A percentile compares a stretch with the other conserved stretches of the same genome.
These are phyloP conservation scores for Equus quagga DNA, from an alignment of 2,113 vertebrate species.

Conservation along the genomic window DNA sequence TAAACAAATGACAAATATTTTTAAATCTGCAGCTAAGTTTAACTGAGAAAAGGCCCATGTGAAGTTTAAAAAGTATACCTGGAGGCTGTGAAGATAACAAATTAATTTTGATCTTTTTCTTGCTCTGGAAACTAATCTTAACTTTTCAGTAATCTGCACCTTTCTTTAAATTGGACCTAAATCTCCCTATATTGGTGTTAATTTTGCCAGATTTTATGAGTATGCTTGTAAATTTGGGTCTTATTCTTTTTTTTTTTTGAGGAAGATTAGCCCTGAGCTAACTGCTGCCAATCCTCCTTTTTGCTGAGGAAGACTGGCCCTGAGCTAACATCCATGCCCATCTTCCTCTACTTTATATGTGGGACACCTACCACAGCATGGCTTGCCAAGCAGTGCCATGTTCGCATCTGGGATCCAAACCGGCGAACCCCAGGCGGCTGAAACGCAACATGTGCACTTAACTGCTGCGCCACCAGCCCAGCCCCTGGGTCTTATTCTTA, in stretches of 20 bases:
- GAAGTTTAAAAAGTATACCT: conserved; percentile 87
- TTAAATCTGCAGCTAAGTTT: conserved; percentile 88
- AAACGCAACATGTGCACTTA: too few species aligned
- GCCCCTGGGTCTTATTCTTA: not conserved
- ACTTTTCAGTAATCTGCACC: conserved; percentile 72
- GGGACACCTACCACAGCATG: too few species aligned
- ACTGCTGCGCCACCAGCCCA: too few species aligned
- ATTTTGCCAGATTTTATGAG: not conserved
- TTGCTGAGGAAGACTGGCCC: too few species aligned
- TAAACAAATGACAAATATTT: conserved; percentile 89
- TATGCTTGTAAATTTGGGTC: not conserved
- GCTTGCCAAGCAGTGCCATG: too few species aligned
- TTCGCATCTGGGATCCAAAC: too few species aligned
- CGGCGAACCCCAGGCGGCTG: too few species aligned
- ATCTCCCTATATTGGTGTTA: not conserved
- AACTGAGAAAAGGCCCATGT: conserved; percentile 87
- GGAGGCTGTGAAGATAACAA: conserved; percentile 85
- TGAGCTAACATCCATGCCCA: too few species aligned
- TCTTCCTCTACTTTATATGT: too few species aligned
- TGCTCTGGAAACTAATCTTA: conserved; percentile 76
- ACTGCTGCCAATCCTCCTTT: too few species aligned
- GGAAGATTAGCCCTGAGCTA: too few species aligned
- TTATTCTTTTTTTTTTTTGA: not conserved
- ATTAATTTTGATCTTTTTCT: conserved; percentile 80
- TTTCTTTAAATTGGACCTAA: conserved; percentile 54